Percentiles rank a stretch among this genome's conserved stretches.
phyloP scores from a whole-genome alignment of 2,113 vertebrate genomes.

The Pseudopipra pipra region DNA sequence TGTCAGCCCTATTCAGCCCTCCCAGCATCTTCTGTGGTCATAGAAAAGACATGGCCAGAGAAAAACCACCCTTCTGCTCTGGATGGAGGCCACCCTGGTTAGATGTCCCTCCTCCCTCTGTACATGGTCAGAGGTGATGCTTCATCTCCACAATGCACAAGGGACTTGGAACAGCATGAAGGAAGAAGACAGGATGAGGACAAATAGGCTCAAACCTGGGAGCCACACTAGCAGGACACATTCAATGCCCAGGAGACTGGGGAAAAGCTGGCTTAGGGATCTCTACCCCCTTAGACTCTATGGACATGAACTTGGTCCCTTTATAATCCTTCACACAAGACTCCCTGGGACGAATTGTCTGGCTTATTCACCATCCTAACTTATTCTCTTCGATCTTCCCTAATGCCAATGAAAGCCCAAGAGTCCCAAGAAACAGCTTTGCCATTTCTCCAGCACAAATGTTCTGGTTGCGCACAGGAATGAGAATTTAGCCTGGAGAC shows the following conservation, averaged over 20 bases:
- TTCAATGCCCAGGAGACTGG: not conserved
- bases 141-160: not conserved
- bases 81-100: not conserved
- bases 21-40: not conserved
- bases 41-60: not conserved
- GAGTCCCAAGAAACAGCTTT: not conserved
- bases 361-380: not conserved
- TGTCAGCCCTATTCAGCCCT: not conserved
- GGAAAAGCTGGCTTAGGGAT: not conserved
- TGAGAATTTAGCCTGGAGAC: conserved; percentile 44
- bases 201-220: not conserved
- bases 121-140: not conserved
- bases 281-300: not conserved
- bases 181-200: not conserved
- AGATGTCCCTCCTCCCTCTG: not conserved
- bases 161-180: not conserved
- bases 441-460: conserved; percentile 3
- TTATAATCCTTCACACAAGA: not conserved
- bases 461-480: conserved; percentile 17
- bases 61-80: not conserved
- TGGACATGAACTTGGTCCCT: not conserved
- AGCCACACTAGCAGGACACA: not conserved
- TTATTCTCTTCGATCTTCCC: not conserved
- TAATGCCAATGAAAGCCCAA: not conserved
- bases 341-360: not conserved